A percentile compares a stretch with the other conserved stretches of the same genome.
Evolutionary conservation across 1,140 invertebrate species (phyloP).

Genomic region (Potamilus streckersoni): DNA sequence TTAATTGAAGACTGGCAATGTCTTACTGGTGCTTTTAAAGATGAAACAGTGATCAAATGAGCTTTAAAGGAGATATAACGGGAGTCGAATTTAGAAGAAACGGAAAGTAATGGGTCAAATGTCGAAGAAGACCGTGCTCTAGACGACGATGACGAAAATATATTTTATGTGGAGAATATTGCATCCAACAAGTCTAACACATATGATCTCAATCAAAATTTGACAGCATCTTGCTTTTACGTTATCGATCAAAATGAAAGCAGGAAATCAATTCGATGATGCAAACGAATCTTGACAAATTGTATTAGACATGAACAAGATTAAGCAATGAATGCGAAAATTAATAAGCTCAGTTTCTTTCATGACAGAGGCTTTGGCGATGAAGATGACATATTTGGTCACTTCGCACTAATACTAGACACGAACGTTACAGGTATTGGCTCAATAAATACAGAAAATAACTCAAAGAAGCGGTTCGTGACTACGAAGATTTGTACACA

Average conservation of each 20-base stretch:
- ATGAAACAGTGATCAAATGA: not conserved
- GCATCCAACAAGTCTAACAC: constrained; percentile 3
- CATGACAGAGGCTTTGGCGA: not conserved
- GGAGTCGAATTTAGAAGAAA: constrained; percentile 10
- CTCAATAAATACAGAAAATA: constrained; percentile 28
- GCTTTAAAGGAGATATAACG: too few relatives aligned
- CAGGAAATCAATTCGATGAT: not conserved
- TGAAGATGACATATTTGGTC: not conserved
- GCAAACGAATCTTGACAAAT: not conserved
- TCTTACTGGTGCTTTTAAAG: not conserved
- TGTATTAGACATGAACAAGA: constrained; percentile 9
- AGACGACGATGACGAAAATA: constrained; percentile 31
- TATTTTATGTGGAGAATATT: not conserved
- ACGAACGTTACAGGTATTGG: constrained; percentile 61
- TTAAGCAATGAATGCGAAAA: not conserved
- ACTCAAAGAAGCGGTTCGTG: constrained; percentile 5
- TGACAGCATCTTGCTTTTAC: not conserved
- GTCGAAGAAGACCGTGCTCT: constrained; percentile 32
- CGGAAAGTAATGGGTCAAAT: constrained; percentile 8
- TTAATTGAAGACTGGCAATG: not conserved
- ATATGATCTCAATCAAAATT: not conserved
- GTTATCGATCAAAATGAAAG: not conserved
- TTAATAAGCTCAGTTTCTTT: not conserved
- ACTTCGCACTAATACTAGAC: constrained; percentile 37
- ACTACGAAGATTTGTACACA: constrained; percentile 3